phyloP scores from a whole-genome alignment of 2,113 vertebrate genomes.

The Sciurus niger region DNA sequence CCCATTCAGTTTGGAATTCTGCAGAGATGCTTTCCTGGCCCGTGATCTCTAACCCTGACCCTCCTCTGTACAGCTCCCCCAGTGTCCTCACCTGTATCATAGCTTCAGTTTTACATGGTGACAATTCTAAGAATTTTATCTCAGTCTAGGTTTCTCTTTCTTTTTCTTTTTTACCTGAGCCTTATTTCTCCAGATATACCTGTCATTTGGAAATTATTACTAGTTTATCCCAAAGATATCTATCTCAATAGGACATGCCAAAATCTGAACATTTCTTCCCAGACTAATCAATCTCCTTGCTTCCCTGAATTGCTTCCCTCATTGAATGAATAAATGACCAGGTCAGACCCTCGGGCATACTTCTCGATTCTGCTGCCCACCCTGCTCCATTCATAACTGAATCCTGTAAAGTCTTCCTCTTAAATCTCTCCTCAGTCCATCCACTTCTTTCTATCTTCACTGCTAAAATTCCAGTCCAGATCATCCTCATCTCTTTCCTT shows the following conservation, averaged over 20 bases:
- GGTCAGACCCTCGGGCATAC: background rate
- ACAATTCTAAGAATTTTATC: slow-evolving; percentile 22
- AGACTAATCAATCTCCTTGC: background rate
- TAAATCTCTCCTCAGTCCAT: background rate
- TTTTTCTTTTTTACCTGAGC: background rate
- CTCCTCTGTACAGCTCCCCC: background rate
- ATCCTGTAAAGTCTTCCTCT: background rate
- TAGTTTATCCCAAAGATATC: background rate
- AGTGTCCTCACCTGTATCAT: background rate
- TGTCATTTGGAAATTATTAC: background rate
- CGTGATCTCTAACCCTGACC: background rate
- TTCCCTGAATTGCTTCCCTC: background rate
- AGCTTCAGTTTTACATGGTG: background rate
- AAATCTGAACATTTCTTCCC: background rate
- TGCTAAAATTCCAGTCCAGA: background rate
- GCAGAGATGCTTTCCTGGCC: background rate
- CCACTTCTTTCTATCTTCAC: background rate
- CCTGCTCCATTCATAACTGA: background rate
- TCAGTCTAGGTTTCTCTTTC: background rate
- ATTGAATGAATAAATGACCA: background rate
- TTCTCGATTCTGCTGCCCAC: background rate
- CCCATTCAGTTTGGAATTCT: background rate
- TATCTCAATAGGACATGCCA: background rate
- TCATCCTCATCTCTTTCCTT: background rate
- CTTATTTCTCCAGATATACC: background rate